Conservation (phyloP, 2,888 invertebrate genomes). For the Tineola bisselliella region DNA sequence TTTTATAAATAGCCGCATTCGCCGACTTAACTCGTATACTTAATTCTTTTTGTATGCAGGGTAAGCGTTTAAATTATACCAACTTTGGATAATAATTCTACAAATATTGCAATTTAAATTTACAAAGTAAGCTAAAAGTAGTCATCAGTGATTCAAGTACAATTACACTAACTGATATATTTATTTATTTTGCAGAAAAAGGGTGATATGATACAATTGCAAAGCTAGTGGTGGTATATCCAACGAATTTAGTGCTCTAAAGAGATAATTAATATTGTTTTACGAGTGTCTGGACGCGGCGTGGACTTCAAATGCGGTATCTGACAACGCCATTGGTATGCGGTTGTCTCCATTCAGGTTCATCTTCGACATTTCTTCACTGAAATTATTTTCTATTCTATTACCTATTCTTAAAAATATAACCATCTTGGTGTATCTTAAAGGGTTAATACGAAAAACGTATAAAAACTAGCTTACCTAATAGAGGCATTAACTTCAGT, state of each 20-base stretch:
- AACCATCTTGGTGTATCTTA: no score
- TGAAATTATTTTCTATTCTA: conserved; percentile 31
- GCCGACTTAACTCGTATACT: background rate
- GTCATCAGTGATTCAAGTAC: no score
- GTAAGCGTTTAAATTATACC: background rate
- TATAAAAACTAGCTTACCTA: conserved; percentile 53
- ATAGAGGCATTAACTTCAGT: conserved; percentile 80
- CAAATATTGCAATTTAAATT: background rate
- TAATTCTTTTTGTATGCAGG: background rate
- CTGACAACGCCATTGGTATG: conserved; percentile 61
- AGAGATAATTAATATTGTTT: conserved; percentile 22
- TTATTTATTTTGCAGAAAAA: no score
- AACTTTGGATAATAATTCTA: background rate
- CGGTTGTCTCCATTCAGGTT: conserved; percentile 61
- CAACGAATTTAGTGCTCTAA: conserved; percentile 18
- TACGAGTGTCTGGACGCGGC: conserved; percentile 64
- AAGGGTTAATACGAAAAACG: no score
- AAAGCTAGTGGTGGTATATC: background rate
- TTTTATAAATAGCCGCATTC: no score
- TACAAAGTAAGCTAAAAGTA: background rate
- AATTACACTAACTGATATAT: no score
- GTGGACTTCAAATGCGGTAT: conserved; percentile 64
- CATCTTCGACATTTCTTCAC: conserved; percentile 64
- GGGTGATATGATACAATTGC: background rate
- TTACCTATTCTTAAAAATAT: no score